These are phyloP conservation scores for Sebastolobus altivelis DNA, from an alignment of 2,797 vertebrate species.

Conservation along the genomic window DNA sequence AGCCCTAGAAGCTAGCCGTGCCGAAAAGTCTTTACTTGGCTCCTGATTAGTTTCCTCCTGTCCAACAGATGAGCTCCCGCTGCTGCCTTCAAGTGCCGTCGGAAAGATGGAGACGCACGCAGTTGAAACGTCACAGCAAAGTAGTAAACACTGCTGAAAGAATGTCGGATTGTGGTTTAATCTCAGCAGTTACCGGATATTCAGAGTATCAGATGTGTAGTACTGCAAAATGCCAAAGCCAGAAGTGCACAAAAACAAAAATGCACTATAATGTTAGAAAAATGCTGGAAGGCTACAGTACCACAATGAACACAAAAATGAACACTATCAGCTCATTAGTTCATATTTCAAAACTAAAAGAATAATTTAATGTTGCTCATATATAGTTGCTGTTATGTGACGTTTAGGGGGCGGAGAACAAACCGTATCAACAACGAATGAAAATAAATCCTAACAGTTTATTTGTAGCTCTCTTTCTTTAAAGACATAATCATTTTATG, in stretches of 20 bases:
- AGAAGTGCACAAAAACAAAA: not conserved
- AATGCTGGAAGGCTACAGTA: not conserved
- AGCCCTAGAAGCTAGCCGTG: constrained; percentile 56
- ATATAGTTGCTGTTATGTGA: constrained; percentile 39
- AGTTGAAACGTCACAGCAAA: not conserved
- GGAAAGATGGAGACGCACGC: not conserved
- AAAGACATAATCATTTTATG: not conserved
- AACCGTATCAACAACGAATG: not conserved
- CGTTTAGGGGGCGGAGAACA: constrained; percentile 53
- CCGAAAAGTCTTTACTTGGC: constrained; percentile 76
- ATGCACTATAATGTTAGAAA: not conserved
- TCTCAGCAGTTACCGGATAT: not conserved
- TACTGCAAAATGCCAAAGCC: not conserved
- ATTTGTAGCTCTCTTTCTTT: not conserved
- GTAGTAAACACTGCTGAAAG: not conserved
- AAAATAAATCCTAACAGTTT: not conserved
- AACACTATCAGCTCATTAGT: not conserved
- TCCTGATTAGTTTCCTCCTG: constrained; percentile 79
- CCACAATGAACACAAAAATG: accelerated
- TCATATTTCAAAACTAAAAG: not conserved
- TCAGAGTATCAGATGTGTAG: not conserved
- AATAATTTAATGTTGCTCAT: not conserved
- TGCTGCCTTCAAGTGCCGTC: constrained; percentile 60
- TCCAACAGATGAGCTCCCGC: constrained; percentile 82
- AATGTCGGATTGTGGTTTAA: not conserved